A percentile compares a stretch with the other conserved stretches of the same genome.
These are phyloP conservation scores for Oncorhynchus gorbuscha DNA, from an alignment of 2,113 vertebrate species.

Conservation along the genomic window DNA sequence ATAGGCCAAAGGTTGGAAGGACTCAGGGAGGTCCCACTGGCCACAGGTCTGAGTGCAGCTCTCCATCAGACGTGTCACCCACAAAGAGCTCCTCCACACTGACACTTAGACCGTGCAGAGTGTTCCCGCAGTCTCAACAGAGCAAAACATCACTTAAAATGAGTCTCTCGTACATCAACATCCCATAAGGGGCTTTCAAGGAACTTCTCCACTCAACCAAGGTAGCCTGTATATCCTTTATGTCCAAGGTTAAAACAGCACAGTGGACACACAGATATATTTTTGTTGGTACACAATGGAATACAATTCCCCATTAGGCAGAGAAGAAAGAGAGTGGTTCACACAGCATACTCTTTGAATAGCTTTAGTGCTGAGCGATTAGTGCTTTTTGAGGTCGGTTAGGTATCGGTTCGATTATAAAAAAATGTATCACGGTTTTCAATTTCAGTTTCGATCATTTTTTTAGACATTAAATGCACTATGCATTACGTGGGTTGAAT, in stretches of 20 bases:
- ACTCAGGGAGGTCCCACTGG: slow-evolving; percentile 13
- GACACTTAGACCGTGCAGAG: slow-evolving; percentile 45
- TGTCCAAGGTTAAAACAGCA: slow-evolving; percentile 62
- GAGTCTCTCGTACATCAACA: slow-evolving; percentile 58
- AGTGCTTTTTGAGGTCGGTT: too few relatives aligned
- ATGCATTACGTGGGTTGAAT: too few relatives aligned
- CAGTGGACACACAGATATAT: slow-evolving; percentile 46
- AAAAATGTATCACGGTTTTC: too few relatives aligned
- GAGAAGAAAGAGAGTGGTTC: slow-evolving; percentile 10
- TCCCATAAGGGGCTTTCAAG: slow-evolving; percentile 52
- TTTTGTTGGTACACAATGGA: slow-evolving; percentile 33
- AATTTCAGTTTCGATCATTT: too few relatives aligned
- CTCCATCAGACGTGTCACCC: slow-evolving; percentile 55
- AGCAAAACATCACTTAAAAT: slow-evolving; percentile 64
- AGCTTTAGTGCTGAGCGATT: too few relatives aligned
- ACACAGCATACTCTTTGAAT: background rate
- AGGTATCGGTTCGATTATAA: too few relatives aligned
- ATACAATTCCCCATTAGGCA: slow-evolving; percentile 20
- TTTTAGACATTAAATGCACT: too few relatives aligned
- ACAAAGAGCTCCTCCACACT: slow-evolving; percentile 34
- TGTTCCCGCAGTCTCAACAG: slow-evolving; percentile 49
- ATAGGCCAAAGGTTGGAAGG: slow-evolving; percentile 18
- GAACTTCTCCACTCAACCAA: slow-evolving; percentile 53
- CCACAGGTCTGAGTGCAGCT: slow-evolving; percentile 33
- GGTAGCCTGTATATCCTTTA: slow-evolving; percentile 44